Evolutionary conservation across 2,888 invertebrate genomes (phyloP).

Genomic region (Yponomeuta sedellus): DNA sequence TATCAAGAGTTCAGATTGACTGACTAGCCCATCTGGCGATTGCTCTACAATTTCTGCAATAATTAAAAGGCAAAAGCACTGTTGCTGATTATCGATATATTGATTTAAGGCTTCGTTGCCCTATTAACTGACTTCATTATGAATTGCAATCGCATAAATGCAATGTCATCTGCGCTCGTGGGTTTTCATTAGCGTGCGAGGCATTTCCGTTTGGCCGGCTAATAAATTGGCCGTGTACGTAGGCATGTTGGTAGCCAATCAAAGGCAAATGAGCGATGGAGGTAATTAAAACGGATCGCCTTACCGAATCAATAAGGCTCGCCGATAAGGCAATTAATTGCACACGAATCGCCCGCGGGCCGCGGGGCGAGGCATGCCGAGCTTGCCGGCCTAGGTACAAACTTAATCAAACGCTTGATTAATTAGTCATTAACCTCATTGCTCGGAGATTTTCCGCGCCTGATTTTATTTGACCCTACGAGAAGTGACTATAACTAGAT

Average conservation of each 20-base stretch:
- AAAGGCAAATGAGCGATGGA: slow-evolving; percentile 66
- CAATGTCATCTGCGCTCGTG: background rate
- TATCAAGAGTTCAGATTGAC: no score
- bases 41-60: background rate
- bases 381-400: slow-evolving; percentile 18
- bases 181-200: slow-evolving; percentile 18
- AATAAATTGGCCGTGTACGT: slow-evolving; percentile 22
- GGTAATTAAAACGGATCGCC: slow-evolving; percentile 74
- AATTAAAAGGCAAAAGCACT: background rate
- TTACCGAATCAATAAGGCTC: slow-evolving; percentile 69
- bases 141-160: slow-evolving; percentile 25
- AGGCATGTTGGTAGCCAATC: slow-evolving; percentile 45
- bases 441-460: background rate
- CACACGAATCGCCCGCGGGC: slow-evolving; percentile 50
- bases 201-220: slow-evolving; percentile 28
- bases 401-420: background rate
- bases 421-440: background rate
- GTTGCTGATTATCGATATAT: slow-evolving; percentile 25
- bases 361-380: slow-evolving; percentile 42
- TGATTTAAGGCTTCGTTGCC: slow-evolving; percentile 25
- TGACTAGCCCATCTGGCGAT: no score
- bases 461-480: background rate
- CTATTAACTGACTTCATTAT: slow-evolving; percentile 31
- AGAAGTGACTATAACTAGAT: background rate
- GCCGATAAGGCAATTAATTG: slow-evolving; percentile 74